Percentiles rank a stretch among this genome's conserved stretches.
These are phyloP conservation scores for Phataginus tricuspis DNA, from an alignment of 2,797 vertebrate genomes.

Conservation along the genomic window DNA sequence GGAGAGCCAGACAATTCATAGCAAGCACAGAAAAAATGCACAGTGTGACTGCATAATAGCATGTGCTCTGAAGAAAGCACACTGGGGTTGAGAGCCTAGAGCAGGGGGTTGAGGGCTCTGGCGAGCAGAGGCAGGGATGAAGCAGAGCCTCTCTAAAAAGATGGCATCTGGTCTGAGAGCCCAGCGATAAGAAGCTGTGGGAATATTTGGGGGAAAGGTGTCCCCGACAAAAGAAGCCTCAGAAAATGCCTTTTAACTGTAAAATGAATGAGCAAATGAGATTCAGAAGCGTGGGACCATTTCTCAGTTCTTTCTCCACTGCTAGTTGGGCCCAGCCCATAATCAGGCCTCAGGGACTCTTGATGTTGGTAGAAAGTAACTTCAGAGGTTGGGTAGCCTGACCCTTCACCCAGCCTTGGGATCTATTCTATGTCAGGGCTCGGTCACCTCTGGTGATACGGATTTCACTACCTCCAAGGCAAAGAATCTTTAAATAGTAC, in stretches of 20 bases:
- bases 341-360: background rate
- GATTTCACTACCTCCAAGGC: background rate
- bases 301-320: conserved; percentile 1
- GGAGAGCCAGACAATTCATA: background rate
- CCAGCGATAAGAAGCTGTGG: background rate
- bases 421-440: background rate
- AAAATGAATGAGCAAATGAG: background rate
- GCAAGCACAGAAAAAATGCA: background rate
- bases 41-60: background rate
- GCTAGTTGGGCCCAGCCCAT: background rate
- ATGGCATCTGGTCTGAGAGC: background rate
- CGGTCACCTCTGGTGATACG: background rate
- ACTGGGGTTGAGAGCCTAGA: too few species aligned
- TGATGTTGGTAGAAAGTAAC: background rate
- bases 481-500: background rate
- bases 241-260: background rate
- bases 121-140: rapidly evolving
- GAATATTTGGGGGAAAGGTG: background rate
- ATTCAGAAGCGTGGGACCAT: background rate
- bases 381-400: background rate
- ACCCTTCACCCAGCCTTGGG: background rate
- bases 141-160: background rate
- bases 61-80: background rate
- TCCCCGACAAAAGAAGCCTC: background rate
- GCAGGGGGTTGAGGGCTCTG: background rate